A percentile compares a stretch with the other conserved stretches of the same genome.
Evolutionary conservation across 2,113 vertebrate genomes (phyloP).

Genomic region (Tenrec ecaudatus): DNA sequence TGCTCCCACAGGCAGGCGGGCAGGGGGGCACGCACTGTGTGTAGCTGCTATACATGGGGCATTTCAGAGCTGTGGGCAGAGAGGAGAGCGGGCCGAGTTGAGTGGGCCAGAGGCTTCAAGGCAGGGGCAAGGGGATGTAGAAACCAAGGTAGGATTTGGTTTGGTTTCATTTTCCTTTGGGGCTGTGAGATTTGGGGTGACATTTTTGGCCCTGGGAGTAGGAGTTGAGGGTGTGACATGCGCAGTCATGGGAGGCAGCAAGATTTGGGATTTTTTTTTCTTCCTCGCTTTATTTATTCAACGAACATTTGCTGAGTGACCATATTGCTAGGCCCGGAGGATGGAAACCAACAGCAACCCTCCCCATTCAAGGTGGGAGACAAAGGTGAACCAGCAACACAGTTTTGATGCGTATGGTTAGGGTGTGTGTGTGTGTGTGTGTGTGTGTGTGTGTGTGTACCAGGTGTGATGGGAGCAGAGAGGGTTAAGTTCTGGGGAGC

Average conservation of each 20-base stretch:
- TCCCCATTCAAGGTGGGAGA: background rate
- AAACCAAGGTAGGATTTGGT: background rate
- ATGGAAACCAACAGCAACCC: background rate
- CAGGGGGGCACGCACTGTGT: conserved; percentile 88
- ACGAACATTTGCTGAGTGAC: background rate
- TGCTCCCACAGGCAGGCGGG: conserved; percentile 88
- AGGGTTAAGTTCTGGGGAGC: background rate
- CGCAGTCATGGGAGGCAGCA: background rate
- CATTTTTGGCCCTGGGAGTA: background rate
- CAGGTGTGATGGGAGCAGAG: background rate
- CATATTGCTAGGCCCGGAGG: background rate
- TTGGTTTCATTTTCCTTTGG: background rate
- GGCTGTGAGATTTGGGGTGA: background rate
- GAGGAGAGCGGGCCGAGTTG: background rate
- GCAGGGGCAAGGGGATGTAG: background rate
- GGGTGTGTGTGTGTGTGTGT: background rate
- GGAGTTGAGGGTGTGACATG: background rate
- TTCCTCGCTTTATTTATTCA: background rate
- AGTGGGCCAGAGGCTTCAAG: background rate
- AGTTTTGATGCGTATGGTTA: background rate
- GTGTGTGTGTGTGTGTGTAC: background rate
- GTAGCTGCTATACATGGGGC: conserved; percentile 88
- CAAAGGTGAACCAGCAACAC: background rate
- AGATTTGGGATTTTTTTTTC: background rate
- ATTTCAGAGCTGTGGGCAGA: conserved; percentile 86